Evolutionary conservation across 2,797 vertebrate species (phyloP).

Genomic region (Notamacropus eugenii): DNA sequence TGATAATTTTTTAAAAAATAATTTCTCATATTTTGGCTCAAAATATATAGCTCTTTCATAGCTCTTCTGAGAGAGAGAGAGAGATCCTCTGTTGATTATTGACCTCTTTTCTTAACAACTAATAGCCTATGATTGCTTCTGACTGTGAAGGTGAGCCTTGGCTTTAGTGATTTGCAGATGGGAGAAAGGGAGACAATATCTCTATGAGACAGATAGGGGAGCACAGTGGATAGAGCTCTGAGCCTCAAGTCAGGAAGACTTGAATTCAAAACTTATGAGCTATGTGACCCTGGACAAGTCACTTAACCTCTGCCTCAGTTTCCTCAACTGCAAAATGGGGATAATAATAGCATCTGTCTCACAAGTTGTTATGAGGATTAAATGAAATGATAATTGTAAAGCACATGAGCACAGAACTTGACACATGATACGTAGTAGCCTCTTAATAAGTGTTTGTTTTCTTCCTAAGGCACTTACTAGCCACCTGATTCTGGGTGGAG

Average conservation of each 20-base stretch:
- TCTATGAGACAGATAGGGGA: background rate
- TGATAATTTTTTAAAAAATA: slow-evolving; percentile 43
- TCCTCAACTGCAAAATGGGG: background rate
- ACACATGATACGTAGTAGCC: background rate
- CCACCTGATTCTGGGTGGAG: background rate
- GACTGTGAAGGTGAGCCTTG: background rate
- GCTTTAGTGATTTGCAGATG: background rate
- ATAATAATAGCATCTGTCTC: background rate
- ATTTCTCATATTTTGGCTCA: background rate
- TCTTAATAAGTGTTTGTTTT: background rate
- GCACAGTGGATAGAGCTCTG: background rate
- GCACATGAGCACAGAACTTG: background rate
- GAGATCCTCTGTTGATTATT: background rate
- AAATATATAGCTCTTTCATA: background rate
- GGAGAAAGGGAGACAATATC: background rate
- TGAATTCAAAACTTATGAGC: background rate
- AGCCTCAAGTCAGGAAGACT: background rate
- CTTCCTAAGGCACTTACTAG: background rate
- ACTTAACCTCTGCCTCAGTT: background rate
- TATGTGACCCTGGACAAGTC: background rate
- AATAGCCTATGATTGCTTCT: background rate
- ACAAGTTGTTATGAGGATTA: background rate
- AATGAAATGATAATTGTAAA: background rate
- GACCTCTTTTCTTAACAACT: background rate
- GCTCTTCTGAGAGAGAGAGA: background rate